Percentiles rank a stretch among this genome's conserved stretches.
These are phyloP conservation scores for Acanthurus leucopareius DNA, from an alignment of 2,797 vertebrate species.

Conservation along the genomic window DNA sequence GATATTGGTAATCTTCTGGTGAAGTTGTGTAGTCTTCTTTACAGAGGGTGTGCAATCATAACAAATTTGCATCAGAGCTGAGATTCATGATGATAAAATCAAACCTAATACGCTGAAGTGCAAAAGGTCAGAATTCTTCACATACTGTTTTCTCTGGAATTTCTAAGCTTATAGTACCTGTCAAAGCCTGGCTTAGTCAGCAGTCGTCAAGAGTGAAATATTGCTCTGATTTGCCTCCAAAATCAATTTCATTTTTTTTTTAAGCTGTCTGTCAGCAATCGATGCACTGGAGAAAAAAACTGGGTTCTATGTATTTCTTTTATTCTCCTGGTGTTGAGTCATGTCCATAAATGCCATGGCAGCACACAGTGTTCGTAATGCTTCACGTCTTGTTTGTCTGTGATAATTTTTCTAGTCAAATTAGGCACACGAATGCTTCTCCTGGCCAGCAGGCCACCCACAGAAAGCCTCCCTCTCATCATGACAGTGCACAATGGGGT, in stretches of 20 bases:
- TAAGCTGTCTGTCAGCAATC: conserved; percentile 63
- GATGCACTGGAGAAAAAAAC: conserved; percentile 30
- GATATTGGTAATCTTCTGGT: conserved; percentile 3
- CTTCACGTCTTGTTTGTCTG: conserved; percentile 49
- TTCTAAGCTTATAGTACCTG: conserved; percentile 12
- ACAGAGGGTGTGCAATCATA: conserved; percentile 25
- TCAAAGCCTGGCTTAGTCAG: conserved; percentile 28
- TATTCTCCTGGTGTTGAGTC: conserved; percentile 47
- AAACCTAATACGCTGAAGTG: conserved; percentile 12
- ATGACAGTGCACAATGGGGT: conserved; percentile 30
- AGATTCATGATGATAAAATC: conserved; percentile 26
- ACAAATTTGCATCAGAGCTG: conserved; percentile 16
- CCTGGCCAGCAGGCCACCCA: conserved; percentile 62
- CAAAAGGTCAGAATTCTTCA: conserved; percentile 12
- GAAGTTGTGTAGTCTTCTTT: neutral
- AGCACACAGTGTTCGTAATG: conserved; percentile 65
- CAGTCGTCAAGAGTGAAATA: conserved; percentile 31
- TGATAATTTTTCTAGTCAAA: conserved; percentile 49
- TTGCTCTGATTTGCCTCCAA: conserved; percentile 55
- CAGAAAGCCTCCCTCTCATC: conserved; percentile 42
- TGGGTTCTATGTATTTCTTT: conserved; percentile 37
- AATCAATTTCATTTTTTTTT: conserved; percentile 39
- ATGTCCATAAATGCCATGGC: conserved; percentile 69
- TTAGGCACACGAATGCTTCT: conserved; percentile 50
- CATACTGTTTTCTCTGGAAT: conserved; percentile 19